Conservation (phyloP, 2,113 vertebrate genomes). For the Phoxinus phoxinus region DNA sequence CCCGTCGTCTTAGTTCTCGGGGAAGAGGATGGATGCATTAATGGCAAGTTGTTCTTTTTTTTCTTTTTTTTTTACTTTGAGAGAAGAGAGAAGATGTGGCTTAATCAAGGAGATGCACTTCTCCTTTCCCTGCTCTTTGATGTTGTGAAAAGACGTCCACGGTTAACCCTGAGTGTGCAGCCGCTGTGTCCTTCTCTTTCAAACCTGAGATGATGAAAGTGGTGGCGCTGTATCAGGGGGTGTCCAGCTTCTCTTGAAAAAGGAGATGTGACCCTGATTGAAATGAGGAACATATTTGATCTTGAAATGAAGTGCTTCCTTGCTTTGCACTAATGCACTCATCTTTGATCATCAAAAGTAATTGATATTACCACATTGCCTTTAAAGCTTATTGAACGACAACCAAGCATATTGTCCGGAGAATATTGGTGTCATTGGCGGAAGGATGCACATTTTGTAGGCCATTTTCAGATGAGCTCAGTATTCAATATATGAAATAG, state of each 20-base stretch:
- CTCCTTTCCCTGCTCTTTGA: slow-evolving; percentile 39
- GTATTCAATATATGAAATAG: not conserved
- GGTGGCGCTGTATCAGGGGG: slow-evolving; percentile 14
- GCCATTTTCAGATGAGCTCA: not conserved
- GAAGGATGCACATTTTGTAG: slow-evolving; percentile 18
- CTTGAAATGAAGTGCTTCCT: slow-evolving; percentile 42
- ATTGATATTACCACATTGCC: slow-evolving; percentile 34
- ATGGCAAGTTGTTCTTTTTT: slow-evolving; percentile 49
- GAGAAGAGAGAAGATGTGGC: slow-evolving; percentile 41
- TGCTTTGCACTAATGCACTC: slow-evolving; percentile 34
- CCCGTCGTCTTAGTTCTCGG: slow-evolving; percentile 13
- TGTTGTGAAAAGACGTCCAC: slow-evolving; percentile 27
- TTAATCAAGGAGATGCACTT: slow-evolving; percentile 41
- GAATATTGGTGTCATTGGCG: not conserved
- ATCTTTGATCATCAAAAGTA: slow-evolving; percentile 39
- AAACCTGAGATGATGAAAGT: slow-evolving; percentile 39
- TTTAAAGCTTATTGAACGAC: slow-evolving; percentile 15
- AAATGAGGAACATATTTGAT: slow-evolving; percentile 44
- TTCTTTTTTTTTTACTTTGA: slow-evolving; percentile 6
- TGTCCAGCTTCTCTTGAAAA: slow-evolving; percentile 29
- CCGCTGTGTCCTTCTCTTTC: slow-evolving; percentile 7
- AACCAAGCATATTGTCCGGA: not conserved
- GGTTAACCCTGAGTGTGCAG: slow-evolving; percentile 37
- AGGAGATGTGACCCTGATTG: slow-evolving; percentile 27
- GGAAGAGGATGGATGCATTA: slow-evolving; percentile 47